These are phyloP conservation scores for Drosophila quinaria DNA, from an alignment of 2,888 invertebrate genomes.

Conservation along the genomic window DNA sequence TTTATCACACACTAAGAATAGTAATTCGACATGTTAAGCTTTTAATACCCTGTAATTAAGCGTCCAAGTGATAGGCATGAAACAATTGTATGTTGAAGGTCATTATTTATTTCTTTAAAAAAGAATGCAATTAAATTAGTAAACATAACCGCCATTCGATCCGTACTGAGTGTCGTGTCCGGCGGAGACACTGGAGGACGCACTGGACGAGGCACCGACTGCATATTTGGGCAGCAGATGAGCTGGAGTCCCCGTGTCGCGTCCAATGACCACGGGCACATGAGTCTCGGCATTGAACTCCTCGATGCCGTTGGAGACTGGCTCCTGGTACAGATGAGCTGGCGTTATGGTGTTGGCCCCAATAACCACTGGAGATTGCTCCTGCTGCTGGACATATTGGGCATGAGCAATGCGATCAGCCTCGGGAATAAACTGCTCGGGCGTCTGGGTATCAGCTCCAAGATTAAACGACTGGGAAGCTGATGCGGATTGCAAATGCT, in stretches of 20 bases:
- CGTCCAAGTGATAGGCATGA: neutral
- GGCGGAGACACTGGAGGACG: slow-evolving; percentile 13
- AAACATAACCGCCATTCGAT: slow-evolving; percentile 83
- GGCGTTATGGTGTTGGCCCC: slow-evolving; percentile 45
- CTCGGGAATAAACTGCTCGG: slow-evolving; percentile 54
- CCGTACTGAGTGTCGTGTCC: slow-evolving; percentile 80
- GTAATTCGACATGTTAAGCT: slow-evolving; percentile 3
- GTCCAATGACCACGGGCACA: slow-evolving; percentile 56
- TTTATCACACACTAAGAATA: slow-evolving; percentile 6
- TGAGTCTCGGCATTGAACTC: slow-evolving; percentile 66
- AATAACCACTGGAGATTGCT: slow-evolving; percentile 27
- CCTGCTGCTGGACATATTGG: slow-evolving; percentile 27
- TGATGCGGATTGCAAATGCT: slow-evolving; percentile 16
- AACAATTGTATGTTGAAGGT: neutral
- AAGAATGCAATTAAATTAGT: slow-evolving; percentile 56
- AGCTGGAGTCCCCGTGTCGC: slow-evolving; percentile 50
- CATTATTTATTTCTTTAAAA: neutral
- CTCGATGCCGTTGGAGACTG: slow-evolving; percentile 66
- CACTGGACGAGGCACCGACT: slow-evolving; percentile 15
- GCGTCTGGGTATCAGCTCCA: slow-evolving; percentile 53
- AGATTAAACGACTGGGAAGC: slow-evolving; percentile 25
- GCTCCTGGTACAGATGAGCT: slow-evolving; percentile 61
- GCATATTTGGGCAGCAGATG: slow-evolving; percentile 30
- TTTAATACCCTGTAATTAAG: slow-evolving; percentile 13
- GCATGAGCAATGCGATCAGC: slow-evolving; percentile 46